Evolutionary conservation across 2,113 vertebrate species (phyloP).

Genomic region (Rhinoptilus africanus): DNA sequence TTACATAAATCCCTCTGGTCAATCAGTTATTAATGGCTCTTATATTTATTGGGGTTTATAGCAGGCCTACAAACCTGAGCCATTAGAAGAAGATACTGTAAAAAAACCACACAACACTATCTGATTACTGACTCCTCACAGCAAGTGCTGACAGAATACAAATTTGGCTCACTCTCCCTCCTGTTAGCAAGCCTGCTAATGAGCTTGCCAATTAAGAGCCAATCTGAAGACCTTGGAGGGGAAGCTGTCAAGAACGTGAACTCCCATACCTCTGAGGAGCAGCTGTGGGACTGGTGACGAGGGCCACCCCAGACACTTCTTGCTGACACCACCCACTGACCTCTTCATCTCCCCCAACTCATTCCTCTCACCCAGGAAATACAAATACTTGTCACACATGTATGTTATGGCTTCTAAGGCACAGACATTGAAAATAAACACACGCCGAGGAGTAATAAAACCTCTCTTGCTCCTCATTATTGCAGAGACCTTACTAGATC

Average conservation of each 20-base stretch:
- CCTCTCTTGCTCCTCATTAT: neutral
- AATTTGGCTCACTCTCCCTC: conserved; percentile 15
- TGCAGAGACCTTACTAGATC: neutral
- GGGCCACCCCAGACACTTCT: neutral
- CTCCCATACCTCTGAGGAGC: neutral
- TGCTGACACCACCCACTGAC: neutral
- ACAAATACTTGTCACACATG: neutral
- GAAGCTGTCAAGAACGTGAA: conserved; percentile 47
- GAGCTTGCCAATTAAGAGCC: conserved; percentile 57
- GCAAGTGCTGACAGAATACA: conserved; percentile 45
- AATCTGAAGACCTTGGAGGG: conserved; percentile 40
- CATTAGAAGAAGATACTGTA: neutral
- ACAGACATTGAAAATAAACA: neutral
- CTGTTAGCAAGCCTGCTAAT: neutral
- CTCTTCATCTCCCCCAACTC: neutral
- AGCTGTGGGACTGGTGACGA: neutral
- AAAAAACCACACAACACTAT: neutral
- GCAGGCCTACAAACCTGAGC: conserved; percentile 48
- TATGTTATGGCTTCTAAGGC: neutral
- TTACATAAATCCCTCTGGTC: conserved; percentile 52
- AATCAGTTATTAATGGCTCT: conserved; percentile 55
- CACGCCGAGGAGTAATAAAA: neutral
- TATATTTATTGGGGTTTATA: conserved; percentile 63
- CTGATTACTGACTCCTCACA: conserved; percentile 31
- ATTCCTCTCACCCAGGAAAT: neutral